A percentile compares a stretch with the other conserved stretches of the same genome.
Conservation (phyloP, 2,888 invertebrate species). For the Eupithecia inturbata region DNA sequence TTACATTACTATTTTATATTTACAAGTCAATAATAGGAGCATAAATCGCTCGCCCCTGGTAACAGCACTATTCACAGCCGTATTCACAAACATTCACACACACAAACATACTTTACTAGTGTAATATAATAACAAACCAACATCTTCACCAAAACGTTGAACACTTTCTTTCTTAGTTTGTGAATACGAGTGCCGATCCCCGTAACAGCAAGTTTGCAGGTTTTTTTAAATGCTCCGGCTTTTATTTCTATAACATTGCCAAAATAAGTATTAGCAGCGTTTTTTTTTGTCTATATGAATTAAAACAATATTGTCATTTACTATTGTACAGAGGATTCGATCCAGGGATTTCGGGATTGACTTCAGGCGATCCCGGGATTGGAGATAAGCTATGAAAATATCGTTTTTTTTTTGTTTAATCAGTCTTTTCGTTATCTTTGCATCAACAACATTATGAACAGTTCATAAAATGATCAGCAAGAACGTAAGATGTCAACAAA, state of each 20-base stretch:
- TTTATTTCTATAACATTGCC: neutral
- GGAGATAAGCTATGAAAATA: too few relatives aligned
- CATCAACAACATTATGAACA: too few relatives aligned
- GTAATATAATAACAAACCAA: neutral
- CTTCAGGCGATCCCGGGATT: too few relatives aligned
- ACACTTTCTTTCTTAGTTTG: neutral
- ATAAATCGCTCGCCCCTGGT: slow-evolving; percentile 39
- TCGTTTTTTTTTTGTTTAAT: too few relatives aligned
- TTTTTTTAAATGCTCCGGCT: neutral
- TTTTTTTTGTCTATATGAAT: neutral
- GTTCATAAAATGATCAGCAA: too few relatives aligned
- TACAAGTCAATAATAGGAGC: slow-evolving; percentile 67
- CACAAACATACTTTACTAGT: neutral
- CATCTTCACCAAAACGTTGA: neutral
- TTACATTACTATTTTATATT: slow-evolving; percentile 72
- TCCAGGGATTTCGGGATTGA: too few relatives aligned
- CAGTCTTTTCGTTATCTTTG: too few relatives aligned
- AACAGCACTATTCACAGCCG: slow-evolving; percentile 38
- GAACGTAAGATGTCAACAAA: too few relatives aligned
- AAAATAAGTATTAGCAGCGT: neutral
- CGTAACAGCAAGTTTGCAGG: neutral
- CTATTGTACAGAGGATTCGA: too few relatives aligned
- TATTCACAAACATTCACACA: slow-evolving; percentile 23
- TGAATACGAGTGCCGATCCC: neutral
- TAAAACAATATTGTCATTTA: neutral